phyloP scores from a whole-genome alignment of 2,113 vertebrate species.

The Plectropomus leopardus region DNA sequence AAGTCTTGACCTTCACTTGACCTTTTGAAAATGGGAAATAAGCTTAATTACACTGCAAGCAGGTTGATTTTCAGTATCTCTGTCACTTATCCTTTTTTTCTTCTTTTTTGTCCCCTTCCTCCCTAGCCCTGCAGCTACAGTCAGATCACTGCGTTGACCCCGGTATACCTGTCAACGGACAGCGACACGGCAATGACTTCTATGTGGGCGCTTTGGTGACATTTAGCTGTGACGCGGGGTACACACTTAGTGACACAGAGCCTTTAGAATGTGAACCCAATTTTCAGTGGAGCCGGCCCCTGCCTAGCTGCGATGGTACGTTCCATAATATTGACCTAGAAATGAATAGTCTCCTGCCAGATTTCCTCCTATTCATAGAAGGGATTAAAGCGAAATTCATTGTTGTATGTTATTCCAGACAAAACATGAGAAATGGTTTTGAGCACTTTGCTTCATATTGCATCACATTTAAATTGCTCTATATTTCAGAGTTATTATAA shows the following conservation, averaged over 20 bases:
- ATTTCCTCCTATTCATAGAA: constrained; percentile 43
- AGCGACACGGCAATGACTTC: constrained; percentile 95
- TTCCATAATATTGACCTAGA: constrained; percentile 62
- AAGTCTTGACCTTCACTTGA: constrained; percentile 31
- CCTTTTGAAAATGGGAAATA: neutral
- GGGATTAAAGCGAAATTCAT: constrained; percentile 57
- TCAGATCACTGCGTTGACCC: constrained; percentile 98
- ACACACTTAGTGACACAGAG: constrained; percentile 91
- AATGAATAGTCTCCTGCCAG: constrained; percentile 51
- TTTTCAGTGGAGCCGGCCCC: constrained; percentile 97
- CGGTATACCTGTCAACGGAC: constrained; percentile 96
- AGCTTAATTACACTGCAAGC: constrained; percentile 9
- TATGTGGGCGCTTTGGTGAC: constrained; percentile 96
- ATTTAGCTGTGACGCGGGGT: constrained; percentile 95
- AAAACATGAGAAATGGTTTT: constrained; percentile 38
- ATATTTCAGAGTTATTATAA: constrained; percentile 48
- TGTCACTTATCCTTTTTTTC: neutral
- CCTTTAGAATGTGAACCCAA: constrained; percentile 97
- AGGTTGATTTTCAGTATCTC: neutral
- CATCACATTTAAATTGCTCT: constrained; percentile 60
- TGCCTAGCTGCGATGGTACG: constrained; percentile 97
- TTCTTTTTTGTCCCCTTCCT: neutral
- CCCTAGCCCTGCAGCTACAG: constrained; percentile 92
- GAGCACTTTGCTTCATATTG: constrained; percentile 63
- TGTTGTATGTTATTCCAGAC: constrained; percentile 44